A percentile compares a stretch with the other conserved stretches of the same genome.
phyloP scores from a whole-genome alignment of 2,888 invertebrate genomes.

The Lasioglossum calceatum region DNA sequence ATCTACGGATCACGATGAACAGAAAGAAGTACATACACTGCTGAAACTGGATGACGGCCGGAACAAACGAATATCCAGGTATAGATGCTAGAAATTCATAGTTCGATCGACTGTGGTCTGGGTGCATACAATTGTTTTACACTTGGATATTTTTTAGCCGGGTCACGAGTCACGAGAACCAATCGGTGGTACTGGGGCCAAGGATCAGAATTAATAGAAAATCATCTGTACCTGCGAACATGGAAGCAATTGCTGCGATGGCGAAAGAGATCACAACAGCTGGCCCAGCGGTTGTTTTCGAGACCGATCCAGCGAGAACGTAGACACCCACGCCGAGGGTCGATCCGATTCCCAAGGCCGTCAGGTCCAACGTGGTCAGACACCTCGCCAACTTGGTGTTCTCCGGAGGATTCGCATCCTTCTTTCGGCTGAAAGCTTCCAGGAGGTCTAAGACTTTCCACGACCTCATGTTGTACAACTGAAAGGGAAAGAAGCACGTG shows the following conservation, averaged over 20 bases:
- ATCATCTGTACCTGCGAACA: conserved; percentile 90
- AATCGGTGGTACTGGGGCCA: background rate
- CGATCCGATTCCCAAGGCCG: conserved; percentile 92
- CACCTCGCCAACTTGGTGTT: conserved; percentile 87
- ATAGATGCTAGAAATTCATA: too few relatives aligned
- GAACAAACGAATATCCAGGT: too few relatives aligned
- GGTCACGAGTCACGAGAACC: background rate
- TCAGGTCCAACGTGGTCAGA: conserved; percentile 92
- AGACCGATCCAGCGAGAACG: conserved; percentile 94
- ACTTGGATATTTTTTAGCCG: background rate
- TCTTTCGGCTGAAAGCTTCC: conserved; percentile 75
- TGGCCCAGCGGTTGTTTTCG: conserved; percentile 93
- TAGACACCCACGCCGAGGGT: conserved; percentile 96
- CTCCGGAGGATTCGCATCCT: conserved; percentile 60
- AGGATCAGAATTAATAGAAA: background rate
- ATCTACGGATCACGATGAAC: too few relatives aligned
- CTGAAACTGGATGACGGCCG: too few relatives aligned
- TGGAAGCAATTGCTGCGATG: conserved; percentile 95
- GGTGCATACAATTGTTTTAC: background rate
- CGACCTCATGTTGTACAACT: conserved; percentile 70
- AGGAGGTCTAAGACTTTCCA: conserved; percentile 63
- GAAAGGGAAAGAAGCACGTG: conserved; percentile 18
- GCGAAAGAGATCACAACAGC: conserved; percentile 94
- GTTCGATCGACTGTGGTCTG: background rate
- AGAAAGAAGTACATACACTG: too few relatives aligned